Conservation (phyloP, 2,113 vertebrate genomes). For the Salvelinus sp. region DNA sequence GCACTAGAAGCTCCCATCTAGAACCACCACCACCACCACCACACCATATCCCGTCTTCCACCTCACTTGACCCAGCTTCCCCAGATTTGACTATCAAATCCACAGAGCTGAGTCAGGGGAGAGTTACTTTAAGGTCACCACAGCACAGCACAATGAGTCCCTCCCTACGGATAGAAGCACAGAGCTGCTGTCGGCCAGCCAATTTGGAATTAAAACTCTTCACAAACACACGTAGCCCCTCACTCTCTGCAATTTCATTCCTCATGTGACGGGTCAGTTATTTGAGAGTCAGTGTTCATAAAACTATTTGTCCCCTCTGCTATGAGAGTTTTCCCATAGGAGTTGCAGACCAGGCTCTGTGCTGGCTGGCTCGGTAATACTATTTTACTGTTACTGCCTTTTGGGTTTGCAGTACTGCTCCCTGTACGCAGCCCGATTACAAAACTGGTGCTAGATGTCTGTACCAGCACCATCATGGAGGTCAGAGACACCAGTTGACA, state of each 20-base stretch:
- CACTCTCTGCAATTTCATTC: neutral
- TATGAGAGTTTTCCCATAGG: slow-evolving; percentile 3
- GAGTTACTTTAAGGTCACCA: slow-evolving; percentile 32
- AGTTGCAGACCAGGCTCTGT: slow-evolving; percentile 4
- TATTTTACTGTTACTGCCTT: slow-evolving; percentile 4
- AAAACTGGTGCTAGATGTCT: neutral
- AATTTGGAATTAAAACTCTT: slow-evolving; percentile 39
- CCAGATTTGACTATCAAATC: slow-evolving; percentile 34
- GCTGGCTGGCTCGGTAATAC: slow-evolving; percentile 4
- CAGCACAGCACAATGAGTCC: neutral
- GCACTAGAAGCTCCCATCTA: too few relatives aligned
- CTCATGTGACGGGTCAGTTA: slow-evolving; percentile 16
- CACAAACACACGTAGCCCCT: neutral
- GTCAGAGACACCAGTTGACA: too few relatives aligned
- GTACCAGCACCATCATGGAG: too few relatives aligned
- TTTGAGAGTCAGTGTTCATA: slow-evolving; percentile 12
- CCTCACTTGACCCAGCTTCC: slow-evolving; percentile 15
- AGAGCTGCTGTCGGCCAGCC: slow-evolving; percentile 14
- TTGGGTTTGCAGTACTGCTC: neutral
- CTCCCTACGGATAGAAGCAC: slow-evolving; percentile 18
- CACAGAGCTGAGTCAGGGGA: slow-evolving; percentile 18
- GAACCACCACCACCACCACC: neutral
- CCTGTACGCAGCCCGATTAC: neutral
- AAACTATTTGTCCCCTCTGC: slow-evolving; percentile 6
- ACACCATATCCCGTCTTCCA: neutral